Base-by-base conservation (phyloP, 1,140 invertebrate genomes). In the Rhagoletis zephyria region DNA sequence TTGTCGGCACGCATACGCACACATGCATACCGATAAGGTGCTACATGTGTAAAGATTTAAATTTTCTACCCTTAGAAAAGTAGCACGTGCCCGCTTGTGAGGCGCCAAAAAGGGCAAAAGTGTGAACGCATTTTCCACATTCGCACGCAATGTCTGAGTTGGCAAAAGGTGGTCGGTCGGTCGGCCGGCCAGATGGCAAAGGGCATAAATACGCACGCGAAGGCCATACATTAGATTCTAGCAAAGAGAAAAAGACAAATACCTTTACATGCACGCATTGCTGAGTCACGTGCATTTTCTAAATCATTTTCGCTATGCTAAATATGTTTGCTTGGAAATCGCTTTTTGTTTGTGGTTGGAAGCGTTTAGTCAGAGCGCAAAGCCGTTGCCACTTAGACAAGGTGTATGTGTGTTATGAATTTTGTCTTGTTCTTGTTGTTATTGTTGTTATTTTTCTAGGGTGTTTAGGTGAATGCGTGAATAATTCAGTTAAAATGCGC, bases 401-500 rank as follows among this genome's bases (percentile, higher is more conserved):
- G 16, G 16, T 48, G 74, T 81, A 56, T 81, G 74, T 56, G 48
- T 81, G 12, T 42, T 74, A 16, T 14, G 67, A 40, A 16, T 48
- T 10, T 30, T 81, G 6, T 5, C 16, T 59, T 56, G n/a, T 1
- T 30, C 40, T 81, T 19, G 45, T 16, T 56, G 74, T 81, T 51
- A 14, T 77, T 16, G 1, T 64, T 19, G 63, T 64, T 64, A 16
- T 61, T 61, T 3, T 16, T 64, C 63, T 64, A 64, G 42, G 74
- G 74, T 81, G n/a, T 56, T 81, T 81, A 81, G 74, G 74, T 59
- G 60, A 85, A 85, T 85, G 85, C 85, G 85, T 85, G 85, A 85
- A 85, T 85, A 85, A 85, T 85, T 85, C 85, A 85, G 85, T 85
- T 60, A 85, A 85, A 85, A 85, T 63, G 85, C 60, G 85, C 60